Percentiles rank a stretch among this genome's conserved stretches.
phyloP scores from a whole-genome alignment of 2,888 invertebrate genomes.

The Pyrochroa serraticornis region DNA sequence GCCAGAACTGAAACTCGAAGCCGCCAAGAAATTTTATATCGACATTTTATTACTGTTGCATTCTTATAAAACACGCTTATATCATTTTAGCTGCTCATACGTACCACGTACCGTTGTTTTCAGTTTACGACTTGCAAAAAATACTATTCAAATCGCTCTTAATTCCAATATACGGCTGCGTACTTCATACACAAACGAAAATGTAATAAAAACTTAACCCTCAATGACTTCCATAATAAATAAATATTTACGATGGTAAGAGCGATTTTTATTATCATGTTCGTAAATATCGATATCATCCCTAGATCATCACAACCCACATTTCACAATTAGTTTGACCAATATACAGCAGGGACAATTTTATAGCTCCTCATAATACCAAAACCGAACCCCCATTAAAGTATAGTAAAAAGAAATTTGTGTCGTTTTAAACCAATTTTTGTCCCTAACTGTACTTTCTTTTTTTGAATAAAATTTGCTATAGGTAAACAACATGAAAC shows the following conservation, averaged over 20 bases:
- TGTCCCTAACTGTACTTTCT: too few relatives aligned
- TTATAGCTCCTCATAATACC: too few relatives aligned
- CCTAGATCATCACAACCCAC: too few relatives aligned
- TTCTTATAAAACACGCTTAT: slow-evolving; percentile 31
- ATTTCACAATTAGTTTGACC: too few relatives aligned
- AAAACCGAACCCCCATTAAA: too few relatives aligned
- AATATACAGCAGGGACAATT: too few relatives aligned
- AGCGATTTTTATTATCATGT: slow-evolving; percentile 25
- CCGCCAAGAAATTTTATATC: slow-evolving; percentile 38
- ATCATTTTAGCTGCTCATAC: slow-evolving; percentile 21
- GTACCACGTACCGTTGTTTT: slow-evolving; percentile 25
- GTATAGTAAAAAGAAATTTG: too few relatives aligned
- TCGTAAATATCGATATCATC: not conserved
- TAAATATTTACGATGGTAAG: slow-evolving; percentile 32
- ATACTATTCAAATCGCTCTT: slow-evolving; percentile 21
- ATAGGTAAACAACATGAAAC: too few relatives aligned
- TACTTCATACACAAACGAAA: slow-evolving; percentile 8
- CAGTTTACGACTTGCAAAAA: slow-evolving; percentile 28
- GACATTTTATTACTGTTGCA: slow-evolving; percentile 38
- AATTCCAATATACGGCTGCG: slow-evolving; percentile 12
- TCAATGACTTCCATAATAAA: slow-evolving; percentile 20
- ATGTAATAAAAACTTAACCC: slow-evolving; percentile 21
- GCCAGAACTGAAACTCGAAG: slow-evolving; percentile 41
- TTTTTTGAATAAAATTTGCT: too few relatives aligned
- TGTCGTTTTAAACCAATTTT: too few relatives aligned